These are phyloP conservation scores for Sarcophaga bullata DNA, from an alignment of 1,140 invertebrate species.

Conservation along the genomic window DNA sequence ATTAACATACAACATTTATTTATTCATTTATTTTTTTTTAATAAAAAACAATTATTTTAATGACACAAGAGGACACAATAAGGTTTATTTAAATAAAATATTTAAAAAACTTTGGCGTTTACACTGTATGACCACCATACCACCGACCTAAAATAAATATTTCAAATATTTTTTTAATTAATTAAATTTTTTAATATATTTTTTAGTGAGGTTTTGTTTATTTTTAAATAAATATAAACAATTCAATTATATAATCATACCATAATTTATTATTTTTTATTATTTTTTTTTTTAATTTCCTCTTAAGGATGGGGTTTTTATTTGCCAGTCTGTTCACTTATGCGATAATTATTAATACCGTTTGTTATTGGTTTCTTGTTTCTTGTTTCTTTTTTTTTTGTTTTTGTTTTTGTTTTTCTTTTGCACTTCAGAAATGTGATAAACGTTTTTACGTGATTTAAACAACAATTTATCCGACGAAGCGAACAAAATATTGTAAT, in stretches of 20 bases:
- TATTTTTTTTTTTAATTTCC: background rate
- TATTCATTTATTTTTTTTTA: too few species aligned
- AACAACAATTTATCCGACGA: conserved; percentile 22
- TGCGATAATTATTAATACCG: conserved; percentile 4
- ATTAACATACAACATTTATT: too few species aligned
- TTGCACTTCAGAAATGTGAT: conserved; percentile 25
- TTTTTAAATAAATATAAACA: background rate
- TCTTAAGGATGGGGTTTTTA: background rate
- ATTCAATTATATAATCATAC: background rate
- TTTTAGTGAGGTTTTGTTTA: background rate
- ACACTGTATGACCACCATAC: too few species aligned
- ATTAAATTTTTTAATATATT: background rate
- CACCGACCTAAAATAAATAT: too few species aligned
- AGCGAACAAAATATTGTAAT: background rate
- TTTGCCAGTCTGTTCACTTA: background rate
- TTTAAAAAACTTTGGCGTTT: too few species aligned
- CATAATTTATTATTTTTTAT: background rate
- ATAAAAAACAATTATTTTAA: too few species aligned
- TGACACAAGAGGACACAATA: too few species aligned
- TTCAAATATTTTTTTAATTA: background rate
- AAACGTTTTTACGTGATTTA: conserved; percentile 37
- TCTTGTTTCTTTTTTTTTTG: background rate
- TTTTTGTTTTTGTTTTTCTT: conserved; percentile 11
- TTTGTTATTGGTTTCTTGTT: too few species aligned
- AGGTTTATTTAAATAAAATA: too few species aligned